A percentile compares a stretch with the other conserved stretches of the same genome.
These are phyloP conservation scores for Venturia canescens DNA, from an alignment of 1,140 invertebrate species.

Conservation along the genomic window DNA sequence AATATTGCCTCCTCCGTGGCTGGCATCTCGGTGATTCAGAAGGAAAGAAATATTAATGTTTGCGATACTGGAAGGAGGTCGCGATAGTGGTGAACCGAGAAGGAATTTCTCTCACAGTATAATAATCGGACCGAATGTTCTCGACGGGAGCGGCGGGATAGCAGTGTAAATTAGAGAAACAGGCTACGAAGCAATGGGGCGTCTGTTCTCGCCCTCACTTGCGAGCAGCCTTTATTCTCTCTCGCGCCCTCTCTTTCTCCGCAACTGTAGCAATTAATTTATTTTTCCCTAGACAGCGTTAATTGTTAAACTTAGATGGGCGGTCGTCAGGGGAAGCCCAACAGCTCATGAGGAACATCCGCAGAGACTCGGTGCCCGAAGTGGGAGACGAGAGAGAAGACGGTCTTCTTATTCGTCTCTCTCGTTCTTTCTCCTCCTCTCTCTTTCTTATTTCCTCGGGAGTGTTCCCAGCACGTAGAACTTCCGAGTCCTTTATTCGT, in stretches of 20 bases:
- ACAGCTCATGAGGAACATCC: slow-evolving; percentile 34
- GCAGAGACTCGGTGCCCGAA: slow-evolving; percentile 19
- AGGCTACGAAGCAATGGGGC: slow-evolving; percentile 13
- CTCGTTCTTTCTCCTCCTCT: neutral
- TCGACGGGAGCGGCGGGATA: slow-evolving; percentile 51
- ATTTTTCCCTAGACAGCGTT: slow-evolving; percentile 68
- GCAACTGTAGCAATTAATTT: slow-evolving; percentile 67
- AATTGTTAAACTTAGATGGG: slow-evolving; percentile 75
- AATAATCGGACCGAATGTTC: slow-evolving; percentile 59
- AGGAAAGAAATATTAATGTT: neutral
- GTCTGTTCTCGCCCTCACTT: neutral
- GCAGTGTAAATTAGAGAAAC: slow-evolving; percentile 17
- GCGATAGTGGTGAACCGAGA: neutral
- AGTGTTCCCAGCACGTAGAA: no score
- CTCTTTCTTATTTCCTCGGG: no score
- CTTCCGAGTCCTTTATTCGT: no score
- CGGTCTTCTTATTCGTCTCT: slow-evolving; percentile 11
- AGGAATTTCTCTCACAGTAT: neutral
- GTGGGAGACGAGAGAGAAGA: slow-evolving; percentile 47
- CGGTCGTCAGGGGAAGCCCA: slow-evolving; percentile 60
- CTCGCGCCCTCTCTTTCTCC: neutral
- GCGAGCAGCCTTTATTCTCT: neutral
- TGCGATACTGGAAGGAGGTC: neutral
- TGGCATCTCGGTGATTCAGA: neutral
- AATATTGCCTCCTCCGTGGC: no score